These are phyloP conservation scores for Hedychridium roseum DNA, from an alignment of 2,888 invertebrate genomes.

Conservation along the genomic window DNA sequence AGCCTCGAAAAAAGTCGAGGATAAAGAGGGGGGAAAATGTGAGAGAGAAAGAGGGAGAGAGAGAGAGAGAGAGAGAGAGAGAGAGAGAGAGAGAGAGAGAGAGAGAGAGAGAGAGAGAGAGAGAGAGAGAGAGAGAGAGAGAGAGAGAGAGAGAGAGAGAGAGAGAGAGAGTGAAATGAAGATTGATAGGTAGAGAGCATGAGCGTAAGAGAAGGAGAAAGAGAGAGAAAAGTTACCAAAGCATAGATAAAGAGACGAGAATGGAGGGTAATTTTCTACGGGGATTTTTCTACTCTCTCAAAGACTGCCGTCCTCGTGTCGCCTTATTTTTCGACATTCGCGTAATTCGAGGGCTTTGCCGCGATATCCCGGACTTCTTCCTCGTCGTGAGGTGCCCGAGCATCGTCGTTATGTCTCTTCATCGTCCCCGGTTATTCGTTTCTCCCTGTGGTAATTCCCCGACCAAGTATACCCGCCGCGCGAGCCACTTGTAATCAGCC, in stretches of 20 bases:
- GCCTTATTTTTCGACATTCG: slow-evolving; percentile 11
- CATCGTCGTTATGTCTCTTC: slow-evolving; percentile 17
- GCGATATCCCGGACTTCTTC: slow-evolving; percentile 21
- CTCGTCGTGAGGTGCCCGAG: slow-evolving; percentile 17
- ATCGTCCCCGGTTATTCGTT: slow-evolving; percentile 7
- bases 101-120: too few relatives aligned
- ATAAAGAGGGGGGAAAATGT: background rate
- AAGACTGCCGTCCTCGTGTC: slow-evolving; percentile 13
- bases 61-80: background rate
- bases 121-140: too few relatives aligned
- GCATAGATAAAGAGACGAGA: slow-evolving; percentile 37
- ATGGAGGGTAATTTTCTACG: slow-evolving; percentile 25
- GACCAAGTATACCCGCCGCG: slow-evolving; percentile 21
- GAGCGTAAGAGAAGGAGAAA: slow-evolving; percentile 17
- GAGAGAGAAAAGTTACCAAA: slow-evolving; percentile 35
- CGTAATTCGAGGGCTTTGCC: background rate
- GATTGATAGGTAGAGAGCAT: too few relatives aligned
- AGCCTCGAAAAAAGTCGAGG: too few relatives aligned
- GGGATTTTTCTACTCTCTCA: slow-evolving; percentile 16
- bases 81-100: background rate
- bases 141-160: too few relatives aligned
- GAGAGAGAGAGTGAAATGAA: too few relatives aligned
- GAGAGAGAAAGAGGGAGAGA: too few relatives aligned
- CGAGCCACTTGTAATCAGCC: slow-evolving; percentile 31
- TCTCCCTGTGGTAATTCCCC: slow-evolving; percentile 15